phyloP scores from a whole-genome alignment of 2,113 vertebrate species.

The Podiceps cristatus region DNA sequence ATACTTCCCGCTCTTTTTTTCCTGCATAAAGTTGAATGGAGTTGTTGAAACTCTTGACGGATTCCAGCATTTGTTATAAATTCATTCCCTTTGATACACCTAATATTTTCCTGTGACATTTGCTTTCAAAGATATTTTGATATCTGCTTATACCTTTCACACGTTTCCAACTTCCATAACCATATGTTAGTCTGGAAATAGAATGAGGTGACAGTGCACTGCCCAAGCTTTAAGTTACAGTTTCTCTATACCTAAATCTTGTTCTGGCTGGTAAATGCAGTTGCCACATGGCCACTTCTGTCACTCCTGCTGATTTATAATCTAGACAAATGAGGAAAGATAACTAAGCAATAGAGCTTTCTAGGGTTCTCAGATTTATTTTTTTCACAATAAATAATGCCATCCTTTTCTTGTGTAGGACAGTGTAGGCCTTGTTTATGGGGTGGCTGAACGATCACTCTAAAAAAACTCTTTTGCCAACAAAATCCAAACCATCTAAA shows the following conservation, averaged over 20 bases:
- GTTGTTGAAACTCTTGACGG: neutral
- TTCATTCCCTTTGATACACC: neutral
- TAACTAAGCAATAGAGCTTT: neutral
- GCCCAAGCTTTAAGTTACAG: neutral
- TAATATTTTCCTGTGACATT: neutral
- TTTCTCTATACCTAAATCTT: neutral
- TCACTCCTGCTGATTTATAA: neutral
- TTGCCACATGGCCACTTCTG: neutral
- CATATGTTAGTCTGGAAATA: neutral
- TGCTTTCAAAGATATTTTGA: conserved; percentile 2
- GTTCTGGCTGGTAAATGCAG: neutral
- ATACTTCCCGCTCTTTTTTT: neutral
- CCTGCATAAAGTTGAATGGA: neutral
- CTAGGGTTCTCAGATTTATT: neutral
- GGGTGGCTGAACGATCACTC: neutral
- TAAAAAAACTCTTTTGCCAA: neutral
- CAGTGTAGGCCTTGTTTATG: neutral
- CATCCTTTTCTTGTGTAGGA: neutral
- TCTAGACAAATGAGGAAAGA: neutral
- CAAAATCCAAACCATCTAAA: neutral
- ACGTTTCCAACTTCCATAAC: neutral
- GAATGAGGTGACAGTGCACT: neutral
- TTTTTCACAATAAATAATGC: neutral
- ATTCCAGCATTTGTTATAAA: neutral
- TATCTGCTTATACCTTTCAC: neutral